phyloP scores from a whole-genome alignment of 2,888 invertebrate genomes.

The Euplexia lucipara region DNA sequence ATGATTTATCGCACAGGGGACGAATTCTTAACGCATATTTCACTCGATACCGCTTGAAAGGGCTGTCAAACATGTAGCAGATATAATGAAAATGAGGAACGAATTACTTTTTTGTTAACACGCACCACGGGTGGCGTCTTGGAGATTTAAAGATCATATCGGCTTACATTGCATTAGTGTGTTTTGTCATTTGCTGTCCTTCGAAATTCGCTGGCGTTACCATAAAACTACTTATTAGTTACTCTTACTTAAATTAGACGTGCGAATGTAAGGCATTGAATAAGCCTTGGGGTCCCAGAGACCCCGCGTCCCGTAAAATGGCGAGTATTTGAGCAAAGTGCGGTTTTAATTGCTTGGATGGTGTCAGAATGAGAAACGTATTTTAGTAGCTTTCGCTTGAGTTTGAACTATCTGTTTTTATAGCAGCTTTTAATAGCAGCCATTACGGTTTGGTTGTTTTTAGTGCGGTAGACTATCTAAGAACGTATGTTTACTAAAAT shows the following conservation, averaged over 20 bases:
- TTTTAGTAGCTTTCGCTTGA: not conserved
- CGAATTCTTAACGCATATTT: constrained; percentile 34
- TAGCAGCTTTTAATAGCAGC: constrained; percentile 10
- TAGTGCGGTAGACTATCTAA: not conserved
- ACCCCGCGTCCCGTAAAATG: constrained; percentile 1
- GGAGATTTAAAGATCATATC: constrained; percentile 1
- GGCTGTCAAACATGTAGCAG: constrained; percentile 34
- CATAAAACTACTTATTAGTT: constrained; percentile 19
- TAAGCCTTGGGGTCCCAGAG: constrained; percentile 8
- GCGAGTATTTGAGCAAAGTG: constrained; percentile 10
- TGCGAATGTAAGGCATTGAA: constrained; percentile 17
- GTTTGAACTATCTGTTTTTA: constrained; percentile 12
- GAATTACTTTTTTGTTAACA: constrained; percentile 30
- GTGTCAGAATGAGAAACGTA: constrained; percentile 11
- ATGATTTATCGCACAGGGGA: constrained; percentile 41
- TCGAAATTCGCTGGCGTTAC: constrained; percentile 16
- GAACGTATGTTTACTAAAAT: not conserved
- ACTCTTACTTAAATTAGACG: constrained; percentile 3
- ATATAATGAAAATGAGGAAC: constrained; percentile 16
- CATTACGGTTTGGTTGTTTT: constrained; percentile 4
- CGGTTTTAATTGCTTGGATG: constrained; percentile 18
- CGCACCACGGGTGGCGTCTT: constrained; percentile 6
- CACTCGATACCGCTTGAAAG: constrained; percentile 3
- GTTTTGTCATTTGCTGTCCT: no score
- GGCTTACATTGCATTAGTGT: constrained; percentile 19